phyloP scores from a whole-genome alignment of 2,888 invertebrate genomes.

The Dysmachus trigonus region DNA sequence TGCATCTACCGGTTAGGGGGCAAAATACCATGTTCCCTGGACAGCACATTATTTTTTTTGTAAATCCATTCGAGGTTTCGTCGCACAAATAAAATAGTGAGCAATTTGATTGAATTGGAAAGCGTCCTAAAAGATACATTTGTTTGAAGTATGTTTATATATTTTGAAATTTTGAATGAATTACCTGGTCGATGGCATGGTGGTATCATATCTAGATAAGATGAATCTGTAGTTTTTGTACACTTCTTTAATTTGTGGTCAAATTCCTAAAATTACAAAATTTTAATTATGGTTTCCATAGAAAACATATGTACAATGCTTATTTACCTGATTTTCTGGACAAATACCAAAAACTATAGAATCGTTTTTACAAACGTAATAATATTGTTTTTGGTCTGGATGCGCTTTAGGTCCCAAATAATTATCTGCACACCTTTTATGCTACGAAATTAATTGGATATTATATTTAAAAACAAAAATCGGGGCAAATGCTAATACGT shows the following conservation, averaged over 20 bases:
- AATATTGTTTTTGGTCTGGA: constrained; percentile 62
- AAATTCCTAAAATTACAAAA: neutral
- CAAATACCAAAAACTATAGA: constrained; percentile 64
- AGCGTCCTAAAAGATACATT: constrained; percentile 56
- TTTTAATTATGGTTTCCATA: too few relatives aligned
- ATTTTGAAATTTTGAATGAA: neutral
- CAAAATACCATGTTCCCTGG: constrained; percentile 58
- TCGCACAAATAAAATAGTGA: constrained; percentile 60
- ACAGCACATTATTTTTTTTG: constrained; percentile 58
- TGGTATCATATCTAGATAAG: neutral
- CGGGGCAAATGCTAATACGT: constrained; percentile 46
- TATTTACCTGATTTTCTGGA: constrained; percentile 56
- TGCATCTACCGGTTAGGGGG: constrained; percentile 56
- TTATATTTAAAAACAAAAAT: neutral
- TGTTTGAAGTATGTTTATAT: neutral
- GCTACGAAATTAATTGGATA: constrained; percentile 51
- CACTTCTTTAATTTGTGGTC: neutral
- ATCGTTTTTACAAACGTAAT: constrained; percentile 63
- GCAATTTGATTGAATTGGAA: constrained; percentile 59
- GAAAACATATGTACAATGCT: too few relatives aligned
- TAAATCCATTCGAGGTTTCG: constrained; percentile 49
- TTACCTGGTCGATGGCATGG: constrained; percentile 12
- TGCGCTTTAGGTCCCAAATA: constrained; percentile 61
- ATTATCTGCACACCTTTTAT: constrained; percentile 60
- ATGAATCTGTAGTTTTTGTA: neutral